Percentiles rank a stretch among this genome's conserved stretches.
Evolutionary conservation across 2,888 invertebrate genomes (phyloP).

Genomic region (Scaptomyza polygonia): DNA sequence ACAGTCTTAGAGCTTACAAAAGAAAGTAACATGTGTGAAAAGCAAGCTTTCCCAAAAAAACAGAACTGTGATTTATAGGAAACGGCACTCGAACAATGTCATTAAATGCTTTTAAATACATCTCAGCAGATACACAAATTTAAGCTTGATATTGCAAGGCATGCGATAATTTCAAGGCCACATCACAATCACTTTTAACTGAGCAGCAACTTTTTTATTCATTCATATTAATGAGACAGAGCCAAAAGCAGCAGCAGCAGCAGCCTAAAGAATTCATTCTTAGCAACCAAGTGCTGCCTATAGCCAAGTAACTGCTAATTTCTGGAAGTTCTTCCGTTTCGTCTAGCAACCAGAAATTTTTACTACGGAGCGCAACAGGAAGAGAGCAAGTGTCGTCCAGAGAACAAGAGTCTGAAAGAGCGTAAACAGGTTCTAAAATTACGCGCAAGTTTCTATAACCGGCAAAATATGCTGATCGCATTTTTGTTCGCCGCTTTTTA

Average conservation of each 20-base stretch:
- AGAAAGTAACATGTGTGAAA: constrained; percentile 43
- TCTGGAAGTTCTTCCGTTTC: constrained; percentile 22
- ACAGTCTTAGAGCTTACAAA: constrained; percentile 17
- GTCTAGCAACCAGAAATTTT: constrained; percentile 11
- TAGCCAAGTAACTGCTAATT: constrained; percentile 25
- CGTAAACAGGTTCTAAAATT: constrained; percentile 62
- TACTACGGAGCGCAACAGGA: constrained; percentile 1
- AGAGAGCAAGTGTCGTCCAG: background rate
- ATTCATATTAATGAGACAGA: constrained; percentile 68
- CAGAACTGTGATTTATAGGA: background rate
- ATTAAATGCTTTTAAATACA: constrained; percentile 3
- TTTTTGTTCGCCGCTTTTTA: background rate
- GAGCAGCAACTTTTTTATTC: constrained; percentile 48
- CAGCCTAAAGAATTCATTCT: constrained; percentile 20
- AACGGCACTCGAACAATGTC: constrained; percentile 6
- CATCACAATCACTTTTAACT: constrained; percentile 51
- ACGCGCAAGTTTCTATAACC: constrained; percentile 52
- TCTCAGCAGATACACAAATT: constrained; percentile 4
- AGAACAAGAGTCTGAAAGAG: background rate
- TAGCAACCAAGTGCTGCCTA: constrained; percentile 13
- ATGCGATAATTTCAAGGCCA: constrained; percentile 64
- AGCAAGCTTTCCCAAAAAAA: constrained; percentile 40
- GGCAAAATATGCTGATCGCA: constrained; percentile 45
- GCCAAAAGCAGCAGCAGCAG: background rate
- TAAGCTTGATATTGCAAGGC: constrained; percentile 43